Percentiles rank a stretch among this genome's conserved stretches.
Evolutionary conservation across 2,113 vertebrate genomes (phyloP).

Genomic region (Xenotilapia longispinis): DNA sequence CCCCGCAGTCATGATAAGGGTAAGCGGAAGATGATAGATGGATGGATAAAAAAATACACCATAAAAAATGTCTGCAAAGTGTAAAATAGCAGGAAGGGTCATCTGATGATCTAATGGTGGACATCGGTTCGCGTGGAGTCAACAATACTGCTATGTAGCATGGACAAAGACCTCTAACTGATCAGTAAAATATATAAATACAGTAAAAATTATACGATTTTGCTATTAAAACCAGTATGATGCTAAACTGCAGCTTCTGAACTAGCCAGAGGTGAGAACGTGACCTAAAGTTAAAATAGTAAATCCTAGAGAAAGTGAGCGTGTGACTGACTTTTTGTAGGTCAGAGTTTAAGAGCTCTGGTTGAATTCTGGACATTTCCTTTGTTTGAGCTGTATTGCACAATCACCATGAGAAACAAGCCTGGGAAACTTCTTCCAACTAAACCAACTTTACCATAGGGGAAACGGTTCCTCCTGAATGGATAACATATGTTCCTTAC

Average conservation of each 20-base stretch:
- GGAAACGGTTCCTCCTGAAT: neutral
- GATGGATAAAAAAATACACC: neutral
- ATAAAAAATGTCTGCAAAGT: neutral
- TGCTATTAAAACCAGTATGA: neutral
- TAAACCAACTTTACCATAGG: neutral
- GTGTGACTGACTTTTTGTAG: neutral
- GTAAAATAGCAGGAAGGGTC: neutral
- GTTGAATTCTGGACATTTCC: neutral
- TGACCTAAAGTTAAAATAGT: neutral
- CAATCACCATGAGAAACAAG: constrained; percentile 19
- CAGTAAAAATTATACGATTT: neutral
- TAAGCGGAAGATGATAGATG: neutral
- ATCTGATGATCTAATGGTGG: too few relatives aligned
- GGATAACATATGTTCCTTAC: neutral
- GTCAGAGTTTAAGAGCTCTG: neutral
- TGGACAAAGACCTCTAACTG: neutral
- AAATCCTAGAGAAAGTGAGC: neutral
- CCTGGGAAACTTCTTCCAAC: constrained; percentile 21
- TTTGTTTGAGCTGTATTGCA: neutral
- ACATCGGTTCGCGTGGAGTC: neutral
- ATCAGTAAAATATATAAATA: neutral
- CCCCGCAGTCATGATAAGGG: neutral
- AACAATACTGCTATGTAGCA: neutral
- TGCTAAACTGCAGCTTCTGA: neutral
- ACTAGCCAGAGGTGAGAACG: neutral